These are phyloP conservation scores for Chaetodon auriga DNA, from an alignment of 2,113 vertebrate genomes.

Conservation along the genomic window DNA sequence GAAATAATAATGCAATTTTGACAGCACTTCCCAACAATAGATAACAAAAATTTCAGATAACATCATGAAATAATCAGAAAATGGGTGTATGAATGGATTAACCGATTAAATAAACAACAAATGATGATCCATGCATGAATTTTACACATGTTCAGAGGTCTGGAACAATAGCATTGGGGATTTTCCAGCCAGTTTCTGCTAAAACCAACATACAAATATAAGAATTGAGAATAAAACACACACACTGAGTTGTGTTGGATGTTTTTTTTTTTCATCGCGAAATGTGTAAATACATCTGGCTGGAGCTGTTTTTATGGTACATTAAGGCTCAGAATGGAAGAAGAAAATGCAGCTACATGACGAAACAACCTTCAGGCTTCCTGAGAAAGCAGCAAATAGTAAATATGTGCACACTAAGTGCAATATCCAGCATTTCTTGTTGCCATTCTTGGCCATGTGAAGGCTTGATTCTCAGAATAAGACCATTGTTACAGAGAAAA, in stretches of 20 bases:
- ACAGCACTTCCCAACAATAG: neutral
- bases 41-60: neutral
- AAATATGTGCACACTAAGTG: neutral
- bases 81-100: neutral
- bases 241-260: neutral
- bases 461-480: slow-evolving; percentile 7
- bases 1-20: too few relatives aligned
- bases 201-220: neutral
- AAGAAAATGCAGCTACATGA: neutral
- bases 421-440: neutral
- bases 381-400: neutral
- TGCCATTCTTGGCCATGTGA: neutral
- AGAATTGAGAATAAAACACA: neutral
- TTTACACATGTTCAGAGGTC: neutral
- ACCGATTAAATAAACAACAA: neutral
- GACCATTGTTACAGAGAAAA: neutral
- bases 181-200: neutral
- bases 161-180: neutral
- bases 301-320: neutral
- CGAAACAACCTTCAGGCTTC: slow-evolving; percentile 25
- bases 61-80: neutral
- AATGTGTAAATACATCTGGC: neutral
- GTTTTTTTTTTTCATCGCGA: neutral
- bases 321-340: neutral
- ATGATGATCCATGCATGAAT: neutral